A percentile compares a stretch with the other conserved stretches of the same genome.
phyloP scores from a whole-genome alignment of 2,888 invertebrate species.

The Imbricaverruca yamaguchii region DNA sequence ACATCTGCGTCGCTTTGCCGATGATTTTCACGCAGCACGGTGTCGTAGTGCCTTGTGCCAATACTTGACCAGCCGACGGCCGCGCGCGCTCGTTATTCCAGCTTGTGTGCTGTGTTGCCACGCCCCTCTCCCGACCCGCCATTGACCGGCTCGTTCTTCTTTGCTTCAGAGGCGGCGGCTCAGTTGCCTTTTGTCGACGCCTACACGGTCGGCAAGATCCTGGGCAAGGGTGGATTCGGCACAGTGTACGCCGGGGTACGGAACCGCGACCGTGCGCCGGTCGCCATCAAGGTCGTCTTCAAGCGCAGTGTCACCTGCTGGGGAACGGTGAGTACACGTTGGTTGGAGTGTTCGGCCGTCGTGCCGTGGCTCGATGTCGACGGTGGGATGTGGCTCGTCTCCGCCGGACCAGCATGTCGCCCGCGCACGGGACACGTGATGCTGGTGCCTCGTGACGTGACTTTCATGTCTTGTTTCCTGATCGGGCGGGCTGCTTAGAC shows the following conservation, averaged over 20 bases:
- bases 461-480: not conserved
- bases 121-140: too few species aligned
- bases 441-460: not conserved
- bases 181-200: slow-evolving; percentile 39
- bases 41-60: not conserved
- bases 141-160: not conserved
- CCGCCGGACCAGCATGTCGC: too few species aligned
- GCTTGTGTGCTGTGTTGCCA: too few species aligned
- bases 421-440: too few species aligned
- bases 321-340: slow-evolving; percentile 42
- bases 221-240: slow-evolving; percentile 53
- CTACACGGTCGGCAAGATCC: slow-evolving; percentile 40
- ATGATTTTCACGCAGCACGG: not conserved
- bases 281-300: slow-evolving; percentile 49
- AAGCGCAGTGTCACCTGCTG: slow-evolving; percentile 49
- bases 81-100: too few species aligned
- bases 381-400: too few species aligned
- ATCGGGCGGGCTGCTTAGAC: too few species aligned
- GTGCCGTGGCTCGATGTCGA: too few species aligned
- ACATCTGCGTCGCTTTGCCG: not conserved
- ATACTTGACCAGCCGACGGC: too few species aligned
- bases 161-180: not conserved
- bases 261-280: slow-evolving; percentile 45
- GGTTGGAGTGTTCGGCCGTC: too few species aligned
- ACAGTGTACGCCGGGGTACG: slow-evolving; percentile 49